Conservation (phyloP, 2,113 vertebrate species). For the Emydura subglobosa region DNA sequence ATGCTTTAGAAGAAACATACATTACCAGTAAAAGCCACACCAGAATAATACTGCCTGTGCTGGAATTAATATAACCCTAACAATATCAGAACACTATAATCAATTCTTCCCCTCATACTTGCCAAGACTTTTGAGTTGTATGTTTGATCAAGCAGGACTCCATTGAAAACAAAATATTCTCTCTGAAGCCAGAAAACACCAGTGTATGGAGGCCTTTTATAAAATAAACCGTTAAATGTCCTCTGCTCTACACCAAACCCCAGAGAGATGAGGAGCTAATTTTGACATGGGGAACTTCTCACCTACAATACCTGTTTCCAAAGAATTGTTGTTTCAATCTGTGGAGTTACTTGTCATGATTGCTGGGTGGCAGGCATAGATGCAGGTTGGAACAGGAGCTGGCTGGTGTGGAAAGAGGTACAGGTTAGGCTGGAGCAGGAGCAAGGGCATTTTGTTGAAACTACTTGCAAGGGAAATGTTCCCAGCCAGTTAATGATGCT, state of each 20-base stretch:
- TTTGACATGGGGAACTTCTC: background rate
- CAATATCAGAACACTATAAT: background rate
- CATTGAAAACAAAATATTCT: background rate
- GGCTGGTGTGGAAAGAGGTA: background rate
- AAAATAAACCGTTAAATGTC: background rate
- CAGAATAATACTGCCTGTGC: background rate
- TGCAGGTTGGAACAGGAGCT: background rate
- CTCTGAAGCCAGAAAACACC: too few relatives aligned
- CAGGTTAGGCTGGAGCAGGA: background rate
- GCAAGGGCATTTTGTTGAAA: background rate
- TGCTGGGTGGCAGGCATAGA: background rate
- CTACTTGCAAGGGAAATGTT: background rate
- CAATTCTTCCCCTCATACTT: background rate
- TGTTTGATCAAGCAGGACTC: background rate
- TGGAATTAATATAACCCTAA: background rate
- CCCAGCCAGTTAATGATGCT: too few relatives aligned
- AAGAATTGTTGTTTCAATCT: background rate
- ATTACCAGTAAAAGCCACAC: background rate
- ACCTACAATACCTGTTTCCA: background rate
- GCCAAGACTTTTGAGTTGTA: background rate
- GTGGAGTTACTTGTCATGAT: background rate
- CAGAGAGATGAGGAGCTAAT: background rate
- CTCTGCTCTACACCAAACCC: background rate
- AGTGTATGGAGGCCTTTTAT: background rate
- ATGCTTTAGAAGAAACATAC: background rate